A percentile compares a stretch with the other conserved stretches of the same genome.
These are phyloP conservation scores for Falco berigora DNA, from an alignment of 2,797 vertebrate species.

Conservation along the genomic window DNA sequence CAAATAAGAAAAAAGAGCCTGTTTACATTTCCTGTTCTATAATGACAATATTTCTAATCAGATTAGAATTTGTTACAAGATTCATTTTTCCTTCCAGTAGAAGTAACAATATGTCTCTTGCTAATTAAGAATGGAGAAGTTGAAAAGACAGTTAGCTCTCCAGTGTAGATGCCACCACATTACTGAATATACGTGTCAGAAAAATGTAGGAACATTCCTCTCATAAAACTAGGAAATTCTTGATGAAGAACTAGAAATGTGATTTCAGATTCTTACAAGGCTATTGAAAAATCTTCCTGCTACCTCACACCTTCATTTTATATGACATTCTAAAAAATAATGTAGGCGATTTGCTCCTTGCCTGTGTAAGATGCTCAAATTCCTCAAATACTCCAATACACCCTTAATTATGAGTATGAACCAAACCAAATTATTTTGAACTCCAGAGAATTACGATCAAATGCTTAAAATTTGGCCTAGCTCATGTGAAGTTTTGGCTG, in stretches of 20 bases:
- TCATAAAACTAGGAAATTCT: not conserved
- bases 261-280: not conserved
- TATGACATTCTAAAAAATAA: not conserved
- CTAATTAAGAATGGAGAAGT: not conserved
- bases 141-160: not conserved
- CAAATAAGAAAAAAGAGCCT: not conserved
- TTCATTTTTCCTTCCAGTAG: not conserved
- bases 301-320: not conserved
- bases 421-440: not conserved
- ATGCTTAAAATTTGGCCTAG: not conserved
- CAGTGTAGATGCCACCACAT: not conserved
- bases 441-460: not conserved
- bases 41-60: not conserved
- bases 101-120: not conserved
- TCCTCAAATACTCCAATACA: not conserved
- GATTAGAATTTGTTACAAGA: not conserved
- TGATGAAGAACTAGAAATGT: not conserved
- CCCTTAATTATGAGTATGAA: not conserved
- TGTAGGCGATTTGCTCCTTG: not conserved
- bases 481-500: not conserved
- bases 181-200: not conserved
- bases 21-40: not conserved
- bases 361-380: not conserved
- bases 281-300: not conserved
- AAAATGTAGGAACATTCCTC: not conserved